Percentiles rank a stretch among this genome's conserved stretches.
phyloP scores from a whole-genome alignment of 2,797 vertebrate genomes.

The Phalanger gymnotis region DNA sequence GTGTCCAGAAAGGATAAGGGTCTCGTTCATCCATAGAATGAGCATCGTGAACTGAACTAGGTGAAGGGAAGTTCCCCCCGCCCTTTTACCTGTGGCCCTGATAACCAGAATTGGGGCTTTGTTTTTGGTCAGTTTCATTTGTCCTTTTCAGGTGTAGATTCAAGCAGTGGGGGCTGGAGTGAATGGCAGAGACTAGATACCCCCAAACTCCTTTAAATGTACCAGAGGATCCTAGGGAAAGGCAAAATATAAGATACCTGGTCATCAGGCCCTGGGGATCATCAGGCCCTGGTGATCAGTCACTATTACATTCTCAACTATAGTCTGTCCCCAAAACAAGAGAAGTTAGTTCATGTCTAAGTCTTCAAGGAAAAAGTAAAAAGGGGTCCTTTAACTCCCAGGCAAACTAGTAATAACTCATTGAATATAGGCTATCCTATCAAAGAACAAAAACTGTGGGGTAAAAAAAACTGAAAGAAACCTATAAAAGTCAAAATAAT shows the following conservation, averaged over 20 bases:
- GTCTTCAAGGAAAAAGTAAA: background rate
- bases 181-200: background rate
- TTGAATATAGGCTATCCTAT: background rate
- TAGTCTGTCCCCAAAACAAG: background rate
- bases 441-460: background rate
- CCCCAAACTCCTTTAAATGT: background rate
- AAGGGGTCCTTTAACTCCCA: background rate
- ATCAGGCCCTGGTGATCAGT: too few relatives aligned
- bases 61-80: background rate
- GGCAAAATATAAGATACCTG: background rate
- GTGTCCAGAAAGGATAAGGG: background rate
- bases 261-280: too few relatives aligned
- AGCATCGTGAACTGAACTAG: background rate
- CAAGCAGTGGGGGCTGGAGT: background rate
- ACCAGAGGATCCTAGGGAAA: background rate
- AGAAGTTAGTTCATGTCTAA: background rate
- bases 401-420: background rate
- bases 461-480: background rate
- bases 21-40: background rate
- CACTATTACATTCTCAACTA: background rate
- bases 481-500: background rate
- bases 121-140: background rate
- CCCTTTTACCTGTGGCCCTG: background rate
- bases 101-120: background rate
- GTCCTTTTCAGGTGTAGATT: background rate